These are phyloP conservation scores for Dinocampus coccinellae DNA, from an alignment of 2,888 invertebrate genomes.

Conservation along the genomic window DNA sequence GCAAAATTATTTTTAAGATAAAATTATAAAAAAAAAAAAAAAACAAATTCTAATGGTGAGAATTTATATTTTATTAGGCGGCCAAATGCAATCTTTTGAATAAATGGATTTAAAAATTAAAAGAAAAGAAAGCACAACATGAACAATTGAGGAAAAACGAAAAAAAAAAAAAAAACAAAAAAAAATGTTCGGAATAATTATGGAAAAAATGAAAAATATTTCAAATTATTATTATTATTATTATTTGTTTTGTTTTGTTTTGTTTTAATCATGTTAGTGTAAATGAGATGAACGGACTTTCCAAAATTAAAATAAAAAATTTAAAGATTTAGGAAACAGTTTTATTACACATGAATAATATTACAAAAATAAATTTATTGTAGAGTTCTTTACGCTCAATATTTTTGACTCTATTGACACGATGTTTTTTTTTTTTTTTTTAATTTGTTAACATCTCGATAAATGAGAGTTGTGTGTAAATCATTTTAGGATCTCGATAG, in stretches of 20 bases:
- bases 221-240: too few species aligned
- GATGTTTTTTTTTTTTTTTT: background rate
- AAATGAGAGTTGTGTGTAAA: slow-evolving; percentile 1
- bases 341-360: background rate
- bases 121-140: background rate
- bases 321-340: too few species aligned
- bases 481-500: background rate
- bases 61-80: slow-evolving; percentile 56
- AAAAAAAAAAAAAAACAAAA: background rate
- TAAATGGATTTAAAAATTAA: slow-evolving; percentile 11
- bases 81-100: slow-evolving; percentile 45
- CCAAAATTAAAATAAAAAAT: background rate
- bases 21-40: slow-evolving; percentile 31
- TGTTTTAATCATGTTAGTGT: background rate
- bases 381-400: background rate
- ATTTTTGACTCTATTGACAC: background rate
- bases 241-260: too few species aligned
- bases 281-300: background rate
- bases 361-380: background rate
- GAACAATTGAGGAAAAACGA: background rate
- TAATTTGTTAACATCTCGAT: background rate
- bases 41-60: slow-evolving; percentile 33
- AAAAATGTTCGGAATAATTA: background rate
- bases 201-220: background rate
- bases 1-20: slow-evolving; percentile 45